phyloP scores from a whole-genome alignment of 2,113 vertebrate species.

The Nyctibius bracteatus region DNA sequence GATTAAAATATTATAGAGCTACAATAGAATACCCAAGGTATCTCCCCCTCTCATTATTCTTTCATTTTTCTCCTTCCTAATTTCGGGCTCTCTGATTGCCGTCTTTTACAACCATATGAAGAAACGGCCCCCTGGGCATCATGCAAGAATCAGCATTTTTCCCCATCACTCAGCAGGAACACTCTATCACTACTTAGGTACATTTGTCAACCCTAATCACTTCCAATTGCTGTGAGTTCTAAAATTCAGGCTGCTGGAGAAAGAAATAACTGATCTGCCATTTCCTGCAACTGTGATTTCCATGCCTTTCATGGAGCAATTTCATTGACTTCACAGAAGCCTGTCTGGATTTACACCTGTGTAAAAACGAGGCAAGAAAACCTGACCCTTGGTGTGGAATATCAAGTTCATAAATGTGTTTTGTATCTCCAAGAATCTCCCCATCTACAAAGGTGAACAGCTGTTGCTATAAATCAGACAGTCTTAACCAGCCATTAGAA shows the following conservation, averaged over 20 bases:
- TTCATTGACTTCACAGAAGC: constrained; percentile 31
- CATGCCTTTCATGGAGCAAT: not conserved
- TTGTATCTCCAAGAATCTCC: not conserved
- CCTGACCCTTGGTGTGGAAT: not conserved
- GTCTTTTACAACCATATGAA: not conserved
- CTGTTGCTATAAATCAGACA: constrained; percentile 45
- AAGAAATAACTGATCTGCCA: not conserved
- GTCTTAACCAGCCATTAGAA: constrained; percentile 18
- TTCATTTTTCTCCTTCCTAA: not conserved
- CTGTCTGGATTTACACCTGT: constrained; percentile 53
- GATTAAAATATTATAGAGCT: not conserved
- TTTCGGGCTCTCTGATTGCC: not conserved
- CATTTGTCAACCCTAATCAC: constrained; percentile 13
- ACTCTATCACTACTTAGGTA: not conserved
- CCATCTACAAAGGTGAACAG: constrained; percentile 45
- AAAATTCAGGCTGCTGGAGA: not conserved
- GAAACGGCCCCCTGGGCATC: not conserved
- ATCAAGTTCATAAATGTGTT: not conserved
- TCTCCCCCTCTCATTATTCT: not conserved
- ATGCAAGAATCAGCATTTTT: not conserved
- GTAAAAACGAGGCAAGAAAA: not conserved
- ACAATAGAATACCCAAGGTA: not conserved
- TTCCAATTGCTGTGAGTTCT: not conserved
- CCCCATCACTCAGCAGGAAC: not conserved
- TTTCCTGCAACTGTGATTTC: constrained; percentile 28